Conservation (phyloP, 2,113 vertebrate genomes). For the Ailuropoda melanoleuca region DNA sequence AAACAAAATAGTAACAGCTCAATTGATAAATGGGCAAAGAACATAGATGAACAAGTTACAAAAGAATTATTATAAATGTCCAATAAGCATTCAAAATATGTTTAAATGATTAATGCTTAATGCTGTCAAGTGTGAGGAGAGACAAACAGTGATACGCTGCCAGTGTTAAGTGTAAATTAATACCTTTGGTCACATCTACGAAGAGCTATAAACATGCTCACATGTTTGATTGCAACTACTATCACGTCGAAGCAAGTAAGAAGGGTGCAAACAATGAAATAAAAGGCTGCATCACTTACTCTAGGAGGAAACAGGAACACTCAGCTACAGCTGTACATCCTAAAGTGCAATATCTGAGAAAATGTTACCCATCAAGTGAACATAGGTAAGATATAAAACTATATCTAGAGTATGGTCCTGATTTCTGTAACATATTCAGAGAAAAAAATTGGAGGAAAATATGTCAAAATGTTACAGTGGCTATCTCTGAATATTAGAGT, state of each 20-base stretch:
- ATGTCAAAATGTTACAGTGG: neutral
- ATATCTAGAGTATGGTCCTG: neutral
- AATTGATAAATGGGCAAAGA: neutral
- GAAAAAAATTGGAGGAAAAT: neutral
- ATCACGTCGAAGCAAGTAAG: neutral
- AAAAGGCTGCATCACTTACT: neutral
- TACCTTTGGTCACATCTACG: neutral
- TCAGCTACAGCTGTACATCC: too few species aligned
- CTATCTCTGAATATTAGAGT: neutral
- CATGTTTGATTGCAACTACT: neutral
- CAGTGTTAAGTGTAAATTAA: neutral
- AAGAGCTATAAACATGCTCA: neutral
- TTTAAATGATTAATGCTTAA: neutral
- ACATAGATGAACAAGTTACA: neutral
- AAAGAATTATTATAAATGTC: neutral
- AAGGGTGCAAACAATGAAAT: neutral
- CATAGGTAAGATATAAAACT: neutral
- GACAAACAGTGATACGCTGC: neutral
- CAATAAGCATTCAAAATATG: neutral
- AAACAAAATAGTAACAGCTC: neutral
- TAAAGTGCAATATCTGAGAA: neutral
- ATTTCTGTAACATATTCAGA: neutral
- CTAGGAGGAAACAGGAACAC: neutral
- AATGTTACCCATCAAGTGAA: neutral
- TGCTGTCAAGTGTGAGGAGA: neutral